Evolutionary conservation across 2,797 vertebrate species (phyloP).

Genomic region (Botia almorhae): DNA sequence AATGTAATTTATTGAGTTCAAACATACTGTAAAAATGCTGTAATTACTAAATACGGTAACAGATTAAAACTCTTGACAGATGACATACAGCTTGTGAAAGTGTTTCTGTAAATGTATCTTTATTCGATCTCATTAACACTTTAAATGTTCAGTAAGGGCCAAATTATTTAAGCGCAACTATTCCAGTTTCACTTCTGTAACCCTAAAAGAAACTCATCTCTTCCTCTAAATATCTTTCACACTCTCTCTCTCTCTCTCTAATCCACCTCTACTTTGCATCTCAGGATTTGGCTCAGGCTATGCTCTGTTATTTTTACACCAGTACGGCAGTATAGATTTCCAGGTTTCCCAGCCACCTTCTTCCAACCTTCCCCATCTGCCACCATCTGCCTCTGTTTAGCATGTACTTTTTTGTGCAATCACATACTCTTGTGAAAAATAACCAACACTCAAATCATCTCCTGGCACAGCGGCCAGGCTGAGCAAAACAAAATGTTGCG

Average conservation of each 20-base stretch:
- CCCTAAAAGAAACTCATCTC: slow-evolving; percentile 69
- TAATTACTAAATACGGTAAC: slow-evolving; percentile 32
- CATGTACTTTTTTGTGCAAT: slow-evolving; percentile 97
- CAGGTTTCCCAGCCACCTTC: slow-evolving; percentile 98
- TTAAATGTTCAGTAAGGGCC: slow-evolving; percentile 53
- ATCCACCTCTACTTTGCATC: slow-evolving; percentile 85
- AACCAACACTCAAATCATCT: slow-evolving; percentile 99
- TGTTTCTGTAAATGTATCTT: slow-evolving; percentile 51
- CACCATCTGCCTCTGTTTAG: slow-evolving; percentile 99
- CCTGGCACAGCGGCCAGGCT: slow-evolving; percentile 92
- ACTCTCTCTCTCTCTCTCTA: slow-evolving; percentile 71
- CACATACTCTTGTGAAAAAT: slow-evolving; percentile 99
- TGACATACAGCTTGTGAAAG: slow-evolving; percentile 34
- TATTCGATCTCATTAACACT: slow-evolving; percentile 66
- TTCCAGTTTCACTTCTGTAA: slow-evolving; percentile 71
- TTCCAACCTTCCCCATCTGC: slow-evolving; percentile 99
- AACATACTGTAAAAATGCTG: slow-evolving; percentile 51
- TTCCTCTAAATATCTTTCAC: slow-evolving; percentile 64
- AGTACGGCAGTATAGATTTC: slow-evolving; percentile 95
- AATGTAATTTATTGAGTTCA: slow-evolving; percentile 52
- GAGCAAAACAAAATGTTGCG: slow-evolving; percentile 88
- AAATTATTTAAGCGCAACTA: slow-evolving; percentile 56
- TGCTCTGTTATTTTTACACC: slow-evolving; percentile 97
- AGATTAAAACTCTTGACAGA: slow-evolving; percentile 31
- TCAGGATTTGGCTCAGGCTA: slow-evolving; percentile 90